Conservation (phyloP, 2,113 vertebrate species). For the rat (Rattus norvegicus) region GRCr8 NC_086022.1:56400501-56401000, state of each 20-base stretch:
- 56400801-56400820: constrained; percentile 96
- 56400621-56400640: constrained; percentile 98
- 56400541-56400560: no score
- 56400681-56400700: constrained; percentile 98
- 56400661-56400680: constrained; percentile 97
- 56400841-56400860: no score
- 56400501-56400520: no score
- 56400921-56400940: constrained; percentile 62
- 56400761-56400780: constrained; percentile 99
- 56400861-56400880: no score
- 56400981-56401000: background rate
- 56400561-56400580: no score
- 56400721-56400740: constrained; percentile 99
- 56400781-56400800: constrained; percentile 98
- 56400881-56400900: no score
- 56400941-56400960: constrained; percentile 51
- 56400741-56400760: constrained; percentile 99
- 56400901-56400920: constrained; percentile 8
- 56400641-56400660: constrained; percentile 97
- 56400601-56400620: constrained; percentile 95
- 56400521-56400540: no score
- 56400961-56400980: constrained; percentile 29
- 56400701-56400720: constrained; percentile 95
- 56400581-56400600: no score
- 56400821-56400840: constrained; percentile 61